phyloP scores from a whole-genome alignment of 2,113 vertebrate genomes.

The Ramphastos sulfuratus region DNA sequence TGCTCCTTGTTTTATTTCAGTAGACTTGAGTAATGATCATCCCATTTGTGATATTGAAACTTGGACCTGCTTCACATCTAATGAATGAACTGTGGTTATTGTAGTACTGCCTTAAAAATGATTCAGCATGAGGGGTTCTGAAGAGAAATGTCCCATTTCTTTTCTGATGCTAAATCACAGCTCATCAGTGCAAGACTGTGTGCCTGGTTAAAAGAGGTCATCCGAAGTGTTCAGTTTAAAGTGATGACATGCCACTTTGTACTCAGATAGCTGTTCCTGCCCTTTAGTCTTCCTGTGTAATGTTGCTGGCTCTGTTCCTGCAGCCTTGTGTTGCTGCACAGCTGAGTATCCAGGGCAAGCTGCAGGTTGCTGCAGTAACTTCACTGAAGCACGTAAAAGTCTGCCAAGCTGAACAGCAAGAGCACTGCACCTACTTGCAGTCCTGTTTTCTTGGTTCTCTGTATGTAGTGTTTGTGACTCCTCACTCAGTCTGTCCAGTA shows the following conservation, averaged over 20 bases:
- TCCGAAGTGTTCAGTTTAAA: background rate
- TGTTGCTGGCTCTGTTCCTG: background rate
- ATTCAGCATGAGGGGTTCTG: background rate
- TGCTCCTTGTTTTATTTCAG: background rate
- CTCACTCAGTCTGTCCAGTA: rapidly evolving
- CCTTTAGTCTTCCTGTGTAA: background rate
- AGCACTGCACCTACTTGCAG: background rate
- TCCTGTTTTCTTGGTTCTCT: background rate
- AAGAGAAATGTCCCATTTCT: background rate
- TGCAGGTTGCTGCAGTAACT: background rate
- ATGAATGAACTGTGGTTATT: background rate
- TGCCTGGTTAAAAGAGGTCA: background rate
- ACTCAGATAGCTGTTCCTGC: background rate
- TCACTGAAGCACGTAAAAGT: background rate
- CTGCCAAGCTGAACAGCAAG: background rate
- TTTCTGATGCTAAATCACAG: background rate
- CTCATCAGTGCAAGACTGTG: background rate
- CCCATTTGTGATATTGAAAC: background rate
- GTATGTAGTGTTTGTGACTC: background rate
- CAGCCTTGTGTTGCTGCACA: background rate
- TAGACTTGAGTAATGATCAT: background rate
- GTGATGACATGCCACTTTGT: background rate
- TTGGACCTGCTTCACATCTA: background rate
- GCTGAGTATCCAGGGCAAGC: background rate
- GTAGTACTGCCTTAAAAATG: background rate